phyloP scores from a whole-genome alignment of 2,113 vertebrate genomes.

The Brienomyrus longianalis region DNA sequence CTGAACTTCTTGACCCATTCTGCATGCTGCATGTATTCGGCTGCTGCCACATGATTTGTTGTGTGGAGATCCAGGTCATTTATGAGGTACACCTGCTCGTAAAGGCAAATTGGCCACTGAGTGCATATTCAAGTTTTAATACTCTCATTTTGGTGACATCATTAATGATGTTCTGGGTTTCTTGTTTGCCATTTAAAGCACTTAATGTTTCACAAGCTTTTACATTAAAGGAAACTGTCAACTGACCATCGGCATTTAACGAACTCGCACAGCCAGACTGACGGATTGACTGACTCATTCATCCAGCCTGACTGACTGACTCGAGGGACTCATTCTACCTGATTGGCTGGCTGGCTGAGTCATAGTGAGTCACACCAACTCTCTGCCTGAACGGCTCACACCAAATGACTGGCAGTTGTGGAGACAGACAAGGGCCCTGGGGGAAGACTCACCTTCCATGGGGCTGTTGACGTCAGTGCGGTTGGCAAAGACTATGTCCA shows the following conservation, averaged over 20 bases:
- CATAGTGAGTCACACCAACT: background rate
- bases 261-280: background rate
- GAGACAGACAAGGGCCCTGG: background rate
- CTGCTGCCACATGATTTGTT: background rate
- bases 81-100: background rate
- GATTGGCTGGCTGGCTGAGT: background rate
- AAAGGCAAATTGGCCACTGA: background rate
- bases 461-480: conserved; percentile 79
- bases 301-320: background rate
- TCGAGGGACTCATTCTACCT: background rate
- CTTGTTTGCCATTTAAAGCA: background rate
- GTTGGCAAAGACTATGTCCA: conserved; percentile 83
- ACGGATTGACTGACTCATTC: background rate
- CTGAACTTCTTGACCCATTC: background rate
- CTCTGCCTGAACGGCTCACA: background rate
- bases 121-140: background rate
- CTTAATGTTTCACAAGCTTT: background rate
- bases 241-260: background rate
- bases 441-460: conserved; percentile 71
- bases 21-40: background rate
- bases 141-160: background rate
- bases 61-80: background rate
- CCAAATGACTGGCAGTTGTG: background rate
- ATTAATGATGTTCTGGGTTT: background rate
- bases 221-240: background rate